Evolutionary conservation across 2,113 vertebrate species (phyloP).

Genomic region (Abramis brama): DNA sequence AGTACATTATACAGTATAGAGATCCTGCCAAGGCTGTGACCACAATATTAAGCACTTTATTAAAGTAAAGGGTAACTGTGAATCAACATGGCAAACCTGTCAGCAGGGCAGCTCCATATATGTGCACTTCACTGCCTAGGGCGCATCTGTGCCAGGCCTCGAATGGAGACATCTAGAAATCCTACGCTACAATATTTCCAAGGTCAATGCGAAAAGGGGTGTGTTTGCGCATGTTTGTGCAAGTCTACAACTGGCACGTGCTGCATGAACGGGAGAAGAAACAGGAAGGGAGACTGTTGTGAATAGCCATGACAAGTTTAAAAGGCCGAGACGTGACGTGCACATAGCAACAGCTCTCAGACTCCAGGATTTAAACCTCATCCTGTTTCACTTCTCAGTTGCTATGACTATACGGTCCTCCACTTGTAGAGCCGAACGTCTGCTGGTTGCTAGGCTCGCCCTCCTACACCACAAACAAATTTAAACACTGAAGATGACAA

Average conservation of each 20-base stretch:
- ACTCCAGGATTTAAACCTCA: constrained; percentile 1
- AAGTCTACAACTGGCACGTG: constrained; percentile 26
- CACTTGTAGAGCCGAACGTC: not conserved
- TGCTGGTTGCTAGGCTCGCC: not conserved
- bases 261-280: not conserved
- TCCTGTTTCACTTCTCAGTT: constrained; percentile 26
- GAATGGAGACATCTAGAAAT: not conserved
- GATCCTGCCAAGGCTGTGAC: constrained; percentile 21
- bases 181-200: not conserved
- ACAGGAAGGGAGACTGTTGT: constrained; percentile 23
- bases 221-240: constrained; percentile 29
- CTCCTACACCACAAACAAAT: not conserved
- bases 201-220: constrained; percentile 30
- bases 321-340: not conserved
- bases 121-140: not conserved
- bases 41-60: constrained; percentile 22
- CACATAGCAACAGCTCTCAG: constrained; percentile 40
- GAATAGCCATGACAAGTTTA: not conserved
- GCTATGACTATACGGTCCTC: constrained; percentile 28
- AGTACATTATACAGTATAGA: not conserved
- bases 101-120: constrained; percentile 11
- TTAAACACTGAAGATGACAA: not conserved
- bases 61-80: constrained; percentile 43
- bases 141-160: not conserved
- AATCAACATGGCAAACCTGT: constrained; percentile 43